A percentile compares a stretch with the other conserved stretches of the same genome.
Conservation (phyloP, 2,888 invertebrate genomes). For the Hyles lineata region DNA sequence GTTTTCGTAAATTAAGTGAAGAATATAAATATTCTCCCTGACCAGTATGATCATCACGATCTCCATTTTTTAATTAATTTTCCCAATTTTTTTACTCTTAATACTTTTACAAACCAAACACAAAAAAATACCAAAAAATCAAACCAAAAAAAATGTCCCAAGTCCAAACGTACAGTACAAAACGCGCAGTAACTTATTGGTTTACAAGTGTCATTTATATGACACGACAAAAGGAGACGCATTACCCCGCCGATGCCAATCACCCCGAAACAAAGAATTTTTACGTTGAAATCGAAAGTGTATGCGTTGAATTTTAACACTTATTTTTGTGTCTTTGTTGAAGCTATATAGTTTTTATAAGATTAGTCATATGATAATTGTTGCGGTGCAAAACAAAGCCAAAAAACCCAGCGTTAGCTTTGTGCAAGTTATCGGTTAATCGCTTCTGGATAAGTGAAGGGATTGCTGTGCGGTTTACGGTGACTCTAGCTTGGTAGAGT, state of each 20-base stretch:
- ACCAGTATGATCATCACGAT: too few species aligned
- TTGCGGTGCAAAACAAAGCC: slow-evolving; percentile 27
- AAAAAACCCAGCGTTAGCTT: slow-evolving; percentile 27
- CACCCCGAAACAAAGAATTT: slow-evolving; percentile 71
- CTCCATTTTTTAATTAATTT: too few species aligned
- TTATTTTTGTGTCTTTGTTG: slow-evolving; percentile 42
- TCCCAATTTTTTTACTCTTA: too few species aligned
- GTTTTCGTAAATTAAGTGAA: too few species aligned
- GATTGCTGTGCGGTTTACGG: background rate
- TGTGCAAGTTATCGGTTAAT: slow-evolving; percentile 2
- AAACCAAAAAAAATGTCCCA: slow-evolving; percentile 31
- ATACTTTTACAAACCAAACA: too few species aligned
- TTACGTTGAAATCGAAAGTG: slow-evolving; percentile 66
- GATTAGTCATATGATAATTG: slow-evolving; percentile 31
- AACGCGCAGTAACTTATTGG: slow-evolving; percentile 37
- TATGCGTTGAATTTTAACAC: slow-evolving; percentile 71
- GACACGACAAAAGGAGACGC: slow-evolving; percentile 41
- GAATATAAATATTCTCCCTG: too few species aligned
- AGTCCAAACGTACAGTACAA: slow-evolving; percentile 41
- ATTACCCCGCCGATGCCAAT: slow-evolving; percentile 50
- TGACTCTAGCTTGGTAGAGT: background rate
- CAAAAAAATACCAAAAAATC: too few species aligned
- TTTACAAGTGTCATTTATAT: slow-evolving; percentile 47
- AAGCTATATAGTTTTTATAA: slow-evolving; percentile 26
- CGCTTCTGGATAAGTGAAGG: slow-evolving; percentile 15